These are phyloP conservation scores for Cryptosula pallasiana DNA, from an alignment of 2,888 invertebrate genomes.

Conservation along the genomic window DNA sequence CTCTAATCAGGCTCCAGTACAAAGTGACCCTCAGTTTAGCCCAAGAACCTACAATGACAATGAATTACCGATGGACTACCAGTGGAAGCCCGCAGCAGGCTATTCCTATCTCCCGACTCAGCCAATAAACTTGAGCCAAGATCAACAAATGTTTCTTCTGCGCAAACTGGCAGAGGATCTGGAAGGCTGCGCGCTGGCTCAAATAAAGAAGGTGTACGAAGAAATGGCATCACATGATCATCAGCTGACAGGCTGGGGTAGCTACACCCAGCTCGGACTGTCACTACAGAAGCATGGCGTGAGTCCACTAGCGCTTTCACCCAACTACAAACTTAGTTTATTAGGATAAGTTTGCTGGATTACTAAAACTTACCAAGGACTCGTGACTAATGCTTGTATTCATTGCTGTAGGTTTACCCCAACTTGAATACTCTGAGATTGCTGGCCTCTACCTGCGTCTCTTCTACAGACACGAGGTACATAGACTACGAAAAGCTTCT, in stretches of 20 bases:
- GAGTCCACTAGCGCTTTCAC: too few relatives aligned
- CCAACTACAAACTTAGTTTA: too few relatives aligned
- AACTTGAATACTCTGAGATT: slow-evolving; percentile 35
- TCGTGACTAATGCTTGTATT: background rate
- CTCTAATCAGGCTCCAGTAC: background rate
- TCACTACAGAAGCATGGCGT: background rate
- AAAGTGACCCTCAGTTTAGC: background rate
- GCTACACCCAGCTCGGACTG: slow-evolving; percentile 33
- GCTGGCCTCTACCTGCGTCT: slow-evolving; percentile 40
- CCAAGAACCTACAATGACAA: background rate
- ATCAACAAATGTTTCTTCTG: slow-evolving; percentile 35
- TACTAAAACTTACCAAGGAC: too few relatives aligned
- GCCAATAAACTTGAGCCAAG: slow-evolving; percentile 32
- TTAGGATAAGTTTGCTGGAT: too few relatives aligned
- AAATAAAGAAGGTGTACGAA: slow-evolving; percentile 39
- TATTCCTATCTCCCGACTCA: slow-evolving; percentile 36
- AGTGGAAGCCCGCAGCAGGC: slow-evolving; percentile 22
- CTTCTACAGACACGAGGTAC: slow-evolving; percentile 32
- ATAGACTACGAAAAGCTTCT: slow-evolving; percentile 46
- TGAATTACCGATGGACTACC: background rate
- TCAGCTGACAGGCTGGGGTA: slow-evolving; percentile 36
- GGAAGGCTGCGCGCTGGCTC: slow-evolving; percentile 29
- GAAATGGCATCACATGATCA: slow-evolving; percentile 38
- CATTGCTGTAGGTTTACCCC: slow-evolving; percentile 33
- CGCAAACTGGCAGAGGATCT: slow-evolving; percentile 36